Conservation (phyloP, 2,797 vertebrate species). For the Babyrousa celebensis region DNA sequence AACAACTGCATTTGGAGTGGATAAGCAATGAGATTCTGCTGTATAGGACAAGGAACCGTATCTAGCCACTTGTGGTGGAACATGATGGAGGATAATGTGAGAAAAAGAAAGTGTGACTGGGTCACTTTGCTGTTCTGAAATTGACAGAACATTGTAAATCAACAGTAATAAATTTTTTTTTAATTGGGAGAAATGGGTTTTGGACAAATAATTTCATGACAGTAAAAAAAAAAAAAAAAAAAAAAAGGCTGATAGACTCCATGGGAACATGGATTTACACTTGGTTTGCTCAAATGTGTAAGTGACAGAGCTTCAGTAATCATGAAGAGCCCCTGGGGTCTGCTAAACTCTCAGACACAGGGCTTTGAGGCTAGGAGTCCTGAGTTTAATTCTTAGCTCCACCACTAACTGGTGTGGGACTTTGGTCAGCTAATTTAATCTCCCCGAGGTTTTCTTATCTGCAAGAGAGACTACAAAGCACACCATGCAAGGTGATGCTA, state of each 20-base stretch:
- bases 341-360: neutral
- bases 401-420: neutral
- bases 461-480: neutral
- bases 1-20: too few relatives aligned
- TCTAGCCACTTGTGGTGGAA: too few relatives aligned
- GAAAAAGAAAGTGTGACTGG: too few relatives aligned
- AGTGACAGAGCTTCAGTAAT: neutral
- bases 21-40: too few relatives aligned
- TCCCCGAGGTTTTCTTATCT: neutral
- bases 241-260: neutral
- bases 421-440: neutral
- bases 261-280: neutral
- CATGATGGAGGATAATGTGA: too few relatives aligned
- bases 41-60: too few relatives aligned
- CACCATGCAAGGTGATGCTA: neutral
- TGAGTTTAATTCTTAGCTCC: neutral
- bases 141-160: too few relatives aligned
- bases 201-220: neutral
- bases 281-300: neutral
- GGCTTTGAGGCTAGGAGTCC: neutral
- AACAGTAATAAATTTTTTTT: too few relatives aligned
- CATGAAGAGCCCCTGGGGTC: neutral
- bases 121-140: too few relatives aligned
- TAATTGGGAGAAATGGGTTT: neutral
- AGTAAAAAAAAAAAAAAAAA: neutral